Base-by-base conservation (phyloP, 2,113 vertebrate genomes). In the Stictonetta naevosa region DNA sequence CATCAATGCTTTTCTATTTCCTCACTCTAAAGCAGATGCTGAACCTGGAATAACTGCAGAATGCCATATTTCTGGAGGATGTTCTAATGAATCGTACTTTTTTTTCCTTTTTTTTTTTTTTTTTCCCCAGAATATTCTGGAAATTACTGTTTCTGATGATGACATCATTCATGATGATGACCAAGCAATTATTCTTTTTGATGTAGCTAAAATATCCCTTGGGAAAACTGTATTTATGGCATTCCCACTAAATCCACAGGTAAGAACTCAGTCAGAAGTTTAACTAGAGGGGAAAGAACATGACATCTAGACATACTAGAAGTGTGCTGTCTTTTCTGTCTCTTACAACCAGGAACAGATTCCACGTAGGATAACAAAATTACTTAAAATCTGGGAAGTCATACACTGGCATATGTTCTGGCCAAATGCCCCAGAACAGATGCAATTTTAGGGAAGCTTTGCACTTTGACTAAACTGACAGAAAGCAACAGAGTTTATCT, bases 91-190 rank as follows among this genome's bases (percentile, higher is more conserved):
- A 88, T 6, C 21, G 5, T 26, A 48, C 14, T 11, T 64, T 38
- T 38, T 84, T 89, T 93, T 68, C 0, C 29, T 90, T 80, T 59
- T 80, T 59, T 3, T 92, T 91, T 87, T 63, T 62, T 50, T 50
- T 48, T 48, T 10, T 20, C 21, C 71, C 21, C 73, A 98, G 98
- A 98, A 98, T 55, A 40, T 98, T 88, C 93, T 98, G 84, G 98
- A 98, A 93, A 83, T 98, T 52, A 96, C 90, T 7, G 21, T 98
- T 92, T 97, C 96, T 74, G 98, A 98, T 40, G 97, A 97, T 67
- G 98, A 98, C 31, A 8, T 95, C 15, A 74, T 96, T 11, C 55
- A 5, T 29, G 98, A 98, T 72, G 98, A 98, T 15, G 69, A 88
- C 62, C 68, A 50, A 19, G 97, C 93, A 67, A 92, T 88, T 83